Evolutionary conservation across 2,113 vertebrate species (phyloP), one percentile per base, ranked within the genome.

Genomic region (Percopsis transmontana): DNA sequence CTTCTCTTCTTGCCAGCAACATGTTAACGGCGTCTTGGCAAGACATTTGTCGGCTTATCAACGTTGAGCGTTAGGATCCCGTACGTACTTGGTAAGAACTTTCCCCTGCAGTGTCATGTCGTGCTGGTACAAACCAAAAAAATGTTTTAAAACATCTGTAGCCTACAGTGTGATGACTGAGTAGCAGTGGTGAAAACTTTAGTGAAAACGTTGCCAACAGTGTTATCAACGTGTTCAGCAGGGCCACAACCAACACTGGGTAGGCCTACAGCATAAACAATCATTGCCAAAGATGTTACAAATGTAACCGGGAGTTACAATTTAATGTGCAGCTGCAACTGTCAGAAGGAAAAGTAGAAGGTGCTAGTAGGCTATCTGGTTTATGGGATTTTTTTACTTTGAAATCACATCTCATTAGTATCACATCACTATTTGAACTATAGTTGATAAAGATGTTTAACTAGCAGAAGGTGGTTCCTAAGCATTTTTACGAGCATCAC

Each of bases 1-100:
- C 57, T 65, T 62, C 45, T 16, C 45, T 47, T 27, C 41, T n/a
- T n/a, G 16, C 57, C 62, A 11, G 73, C 61, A 70, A 15, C 2
- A 52, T 47, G 41, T 59, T 66, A 66, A 52, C 55, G 68, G 58
- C 64, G 56, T 70, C 77, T 84, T 85, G 80, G 82, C 85, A 81
- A 72, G 68, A 72, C 65, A 74, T 80, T 44, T 59, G 66, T 77
- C 66, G 8, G 67, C 21, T 13, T 66, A 60, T 79, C 62, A 77
- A 68, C 66, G 51, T 77, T 61, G 81, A 65, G 69, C 62, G 63
- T 62, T 14, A 62, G 42, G 6, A 72, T 59, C 52, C 58, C 70
- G 59, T 42, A 47, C 51, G 56, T 39, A 41, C n/a, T 62, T 62
- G 39, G 24, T 41, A 5, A 76, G 23, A 68, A 38, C 47, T 62